A percentile compares a stretch with the other conserved stretches of the same genome.
Conservation (phyloP, 2,888 invertebrate genomes). For the Phragmatobia fuliginosa region DNA sequence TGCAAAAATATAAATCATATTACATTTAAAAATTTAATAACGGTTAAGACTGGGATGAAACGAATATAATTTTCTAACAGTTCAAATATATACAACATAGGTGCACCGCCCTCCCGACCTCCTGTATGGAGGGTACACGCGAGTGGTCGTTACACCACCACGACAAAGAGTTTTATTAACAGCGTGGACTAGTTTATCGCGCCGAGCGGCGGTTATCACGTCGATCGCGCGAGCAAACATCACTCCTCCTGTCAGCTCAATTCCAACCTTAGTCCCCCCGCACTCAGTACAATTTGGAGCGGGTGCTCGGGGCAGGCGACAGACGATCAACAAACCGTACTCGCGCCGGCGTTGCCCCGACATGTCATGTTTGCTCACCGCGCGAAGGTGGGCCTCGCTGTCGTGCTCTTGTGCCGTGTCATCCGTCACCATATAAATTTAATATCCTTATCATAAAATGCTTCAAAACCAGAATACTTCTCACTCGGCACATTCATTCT, state of each 20-base stretch:
- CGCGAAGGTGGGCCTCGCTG: constrained; percentile 3
- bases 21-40: not conserved
- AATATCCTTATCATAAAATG: constrained; percentile 39
- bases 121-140: constrained; percentile 3
- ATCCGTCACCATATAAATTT: constrained; percentile 33
- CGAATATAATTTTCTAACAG: not conserved
- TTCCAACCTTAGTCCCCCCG: constrained; percentile 18
- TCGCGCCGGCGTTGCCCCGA: not conserved
- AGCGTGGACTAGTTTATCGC: constrained; percentile 51
- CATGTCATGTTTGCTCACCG: constrained; percentile 41
- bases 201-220: constrained; percentile 57
- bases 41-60: not conserved
- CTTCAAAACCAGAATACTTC: constrained; percentile 22
- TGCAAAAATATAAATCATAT: not conserved
- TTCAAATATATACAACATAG: not conserved
- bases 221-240: constrained; percentile 58
- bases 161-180: constrained; percentile 45
- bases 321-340: constrained; percentile 23
- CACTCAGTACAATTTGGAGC: constrained; percentile 20
- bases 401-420: constrained; percentile 8
- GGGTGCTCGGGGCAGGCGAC: constrained; percentile 9
- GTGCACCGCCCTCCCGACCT: not conserved
- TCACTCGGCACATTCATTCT: not conserved
- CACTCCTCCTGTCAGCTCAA: constrained; percentile 36
- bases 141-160: not conserved